A percentile compares a stretch with the other conserved stretches of the same genome.
Evolutionary conservation across 1,140 invertebrate species (phyloP).

Genomic region (Cardiocondyla obscurior): DNA sequence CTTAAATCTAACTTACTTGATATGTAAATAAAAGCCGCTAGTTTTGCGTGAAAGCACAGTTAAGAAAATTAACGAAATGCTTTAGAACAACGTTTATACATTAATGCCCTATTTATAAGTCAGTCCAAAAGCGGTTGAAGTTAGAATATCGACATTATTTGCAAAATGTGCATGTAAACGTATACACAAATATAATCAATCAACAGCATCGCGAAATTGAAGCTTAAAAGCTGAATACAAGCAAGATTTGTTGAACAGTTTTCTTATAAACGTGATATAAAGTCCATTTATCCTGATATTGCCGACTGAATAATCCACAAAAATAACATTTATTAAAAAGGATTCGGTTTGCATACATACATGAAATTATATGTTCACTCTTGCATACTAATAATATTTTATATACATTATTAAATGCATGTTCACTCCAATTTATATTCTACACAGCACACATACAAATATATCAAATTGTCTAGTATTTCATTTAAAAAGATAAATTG

Average conservation of each 20-base stretch:
- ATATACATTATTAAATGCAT: not conserved
- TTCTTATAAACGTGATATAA: not conserved
- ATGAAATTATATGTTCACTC: conserved; percentile 4
- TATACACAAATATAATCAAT: conserved; percentile 12
- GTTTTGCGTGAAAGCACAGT: conserved; percentile 1
- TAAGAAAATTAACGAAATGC: not conserved
- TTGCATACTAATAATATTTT: conserved; percentile 25
- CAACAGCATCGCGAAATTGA: conserved; percentile 1
- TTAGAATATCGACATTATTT: not conserved
- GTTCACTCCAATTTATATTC: not conserved
- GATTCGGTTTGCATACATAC: conserved; percentile 58
- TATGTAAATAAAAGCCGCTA: conserved; percentile 5
- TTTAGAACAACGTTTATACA: not conserved
- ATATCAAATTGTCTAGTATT: conserved; percentile 9
- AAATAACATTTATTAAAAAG: conserved; percentile 77
- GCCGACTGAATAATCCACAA: conserved; percentile 65
- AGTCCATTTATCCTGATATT: conserved; percentile 27
- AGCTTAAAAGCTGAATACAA: conserved; percentile 46
- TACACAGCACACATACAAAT: not conserved
- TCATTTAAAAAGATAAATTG: not conserved
- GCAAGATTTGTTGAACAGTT: conserved; percentile 1
- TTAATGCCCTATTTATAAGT: not conserved
- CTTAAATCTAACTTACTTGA: conserved; percentile 23
- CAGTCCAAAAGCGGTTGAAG: not conserved
- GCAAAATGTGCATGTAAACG: not conserved